phyloP scores from a whole-genome alignment of 2,113 vertebrate genomes.

The Erythrolamprus reginae region DNA sequence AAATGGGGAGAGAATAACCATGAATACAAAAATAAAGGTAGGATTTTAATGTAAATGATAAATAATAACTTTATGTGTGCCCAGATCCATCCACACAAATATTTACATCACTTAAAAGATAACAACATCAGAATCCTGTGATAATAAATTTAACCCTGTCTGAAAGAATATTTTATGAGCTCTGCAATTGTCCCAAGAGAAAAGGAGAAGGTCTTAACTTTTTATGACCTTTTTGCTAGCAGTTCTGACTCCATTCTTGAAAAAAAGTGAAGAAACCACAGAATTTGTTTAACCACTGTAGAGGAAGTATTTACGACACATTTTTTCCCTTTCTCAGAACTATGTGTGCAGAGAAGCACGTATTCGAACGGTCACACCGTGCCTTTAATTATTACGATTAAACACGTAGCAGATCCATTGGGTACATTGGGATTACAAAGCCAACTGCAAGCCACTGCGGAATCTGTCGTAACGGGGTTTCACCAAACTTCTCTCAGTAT shows the following conservation, averaged over 20 bases:
- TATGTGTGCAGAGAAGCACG: conserved; percentile 19
- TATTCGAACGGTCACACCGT: background rate
- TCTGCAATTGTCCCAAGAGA: background rate
- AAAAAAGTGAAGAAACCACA: conserved; percentile 11
- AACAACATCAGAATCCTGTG: background rate
- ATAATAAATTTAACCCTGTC: background rate
- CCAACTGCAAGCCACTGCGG: conserved; percentile 24
- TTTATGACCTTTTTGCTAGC: background rate
- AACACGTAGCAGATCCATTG: conserved; percentile 44
- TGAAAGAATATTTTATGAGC: background rate
- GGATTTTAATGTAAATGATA: background rate
- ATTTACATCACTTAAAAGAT: background rate
- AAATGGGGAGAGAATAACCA: background rate
- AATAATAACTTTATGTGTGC: background rate
- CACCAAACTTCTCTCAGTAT: background rate
- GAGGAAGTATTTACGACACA: conserved; percentile 20
- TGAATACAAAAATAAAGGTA: background rate
- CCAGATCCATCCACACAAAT: background rate
- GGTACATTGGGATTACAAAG: conserved; percentile 28
- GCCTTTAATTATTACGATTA: conserved; percentile 40
- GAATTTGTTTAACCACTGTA: background rate
- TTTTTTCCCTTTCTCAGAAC: background rate
- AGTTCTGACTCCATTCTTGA: background rate
- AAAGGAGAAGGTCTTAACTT: background rate
- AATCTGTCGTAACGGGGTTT: conserved; percentile 26